Base-by-base conservation (phyloP, 2,113 vertebrate genomes). In the Marmota monax region DNA sequence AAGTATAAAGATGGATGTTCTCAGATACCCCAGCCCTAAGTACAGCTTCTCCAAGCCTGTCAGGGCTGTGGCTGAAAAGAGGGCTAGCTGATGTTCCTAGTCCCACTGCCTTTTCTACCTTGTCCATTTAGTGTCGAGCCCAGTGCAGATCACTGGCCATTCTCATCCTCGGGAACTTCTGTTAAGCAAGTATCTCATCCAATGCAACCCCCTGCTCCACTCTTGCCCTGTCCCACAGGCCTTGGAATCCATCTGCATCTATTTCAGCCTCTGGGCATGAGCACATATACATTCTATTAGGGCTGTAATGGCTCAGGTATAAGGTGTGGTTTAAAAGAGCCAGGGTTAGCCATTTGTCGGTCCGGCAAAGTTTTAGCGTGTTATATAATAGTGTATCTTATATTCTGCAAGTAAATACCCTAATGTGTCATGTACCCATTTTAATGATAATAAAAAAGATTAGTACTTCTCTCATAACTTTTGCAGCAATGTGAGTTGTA, bases 401-500 rank as follows among this genome's bases (percentile, higher is more conserved):
- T 45, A 37, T 80, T 67, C 39, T 65, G 69, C 27, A 97, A 74
- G 32, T 90, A 74, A 88, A 92, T 72, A 85, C 61, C 23, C 11
- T 86, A 45, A 74, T 85, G 23, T 32, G 37, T 93, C 89, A 83
- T 20, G 45, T 83, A 73, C 48, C 20, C 69, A 65, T 96, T 94
- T 88, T 83, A 91, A 93, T 82, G 32, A 45, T 91, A 85, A 86
- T 85, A 78, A 92, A 96, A 67, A 17, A 83, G 74, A 48, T 14
- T 23, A 90, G 27, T 51, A 23, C 32, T 23, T 89, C 53, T 65
- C 78, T 92, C 0, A 0, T 74, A 78, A 80, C 80, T 86, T 45
- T 73, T 83, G 79, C 27, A 87, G 86, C 12, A 27, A 69, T 96
- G 85, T 85, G 93, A 86, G 16, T 91, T 93, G 53, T 86, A 93